A percentile compares a stretch with the other conserved stretches of the same genome.
phyloP scores from a whole-genome alignment of 2,888 invertebrate species.

The Microctonus brassicae region DNA sequence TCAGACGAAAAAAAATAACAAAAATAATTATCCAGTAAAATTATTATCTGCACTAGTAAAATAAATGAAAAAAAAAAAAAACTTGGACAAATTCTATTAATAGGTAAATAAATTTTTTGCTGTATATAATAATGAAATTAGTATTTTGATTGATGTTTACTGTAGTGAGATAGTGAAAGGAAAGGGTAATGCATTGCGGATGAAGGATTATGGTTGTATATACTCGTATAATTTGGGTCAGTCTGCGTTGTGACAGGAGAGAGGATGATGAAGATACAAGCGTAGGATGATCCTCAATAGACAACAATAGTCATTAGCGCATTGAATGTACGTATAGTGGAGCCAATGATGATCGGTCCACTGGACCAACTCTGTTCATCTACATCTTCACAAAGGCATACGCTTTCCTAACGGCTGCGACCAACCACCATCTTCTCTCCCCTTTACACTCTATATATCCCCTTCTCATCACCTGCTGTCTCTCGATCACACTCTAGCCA shows the following conservation, averaged over 20 bases:
- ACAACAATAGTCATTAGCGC: constrained; percentile 67
- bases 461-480: not conserved
- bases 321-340: constrained; percentile 47
- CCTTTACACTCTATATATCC: no score
- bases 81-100: no score
- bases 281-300: constrained; percentile 59
- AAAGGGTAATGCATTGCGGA: no score
- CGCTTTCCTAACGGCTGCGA: constrained; percentile 22
- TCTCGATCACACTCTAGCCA: not conserved
- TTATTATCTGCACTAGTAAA: no score
- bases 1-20: no score
- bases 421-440: no score
- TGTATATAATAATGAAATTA: not conserved
- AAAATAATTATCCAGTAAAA: no score
- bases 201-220: constrained; percentile 36
- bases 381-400: constrained; percentile 48
- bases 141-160: not conserved
- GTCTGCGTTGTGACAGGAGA: constrained; percentile 37
- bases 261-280: constrained; percentile 48
- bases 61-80: no score
- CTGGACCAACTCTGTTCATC: constrained; percentile 51
- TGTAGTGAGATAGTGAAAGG: no score
- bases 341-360: constrained; percentile 50
- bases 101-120: no score
- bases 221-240: constrained; percentile 61